phyloP scores from a whole-genome alignment of 2,797 vertebrate species.

The Esox masquinongy region DNA sequence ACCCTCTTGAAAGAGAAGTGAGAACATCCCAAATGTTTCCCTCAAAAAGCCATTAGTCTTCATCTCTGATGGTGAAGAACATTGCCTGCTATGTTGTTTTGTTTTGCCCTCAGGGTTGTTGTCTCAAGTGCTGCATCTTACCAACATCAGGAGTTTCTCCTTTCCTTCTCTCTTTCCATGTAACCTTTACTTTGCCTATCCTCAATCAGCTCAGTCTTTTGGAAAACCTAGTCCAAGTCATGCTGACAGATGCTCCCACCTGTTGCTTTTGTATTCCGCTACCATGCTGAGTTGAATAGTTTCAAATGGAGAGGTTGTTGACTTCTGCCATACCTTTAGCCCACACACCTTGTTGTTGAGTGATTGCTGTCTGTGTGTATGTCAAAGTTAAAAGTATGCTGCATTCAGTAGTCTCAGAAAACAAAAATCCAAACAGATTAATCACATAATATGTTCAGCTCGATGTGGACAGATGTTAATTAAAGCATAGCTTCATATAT shows the following conservation, averaged over 20 bases:
- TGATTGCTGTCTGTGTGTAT: not conserved
- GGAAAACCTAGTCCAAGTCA: not conserved
- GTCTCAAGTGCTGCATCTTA: not conserved
- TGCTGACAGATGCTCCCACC: not conserved
- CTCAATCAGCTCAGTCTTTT: not conserved
- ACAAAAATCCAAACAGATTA: not conserved
- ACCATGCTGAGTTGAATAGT: not conserved
- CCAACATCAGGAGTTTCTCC: not conserved
- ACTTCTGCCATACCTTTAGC: too few species aligned
- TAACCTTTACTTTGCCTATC: not conserved
- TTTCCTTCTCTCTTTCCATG: not conserved
- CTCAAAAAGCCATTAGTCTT: not conserved
- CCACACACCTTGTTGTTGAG: not conserved
- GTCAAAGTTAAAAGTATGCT: not conserved
- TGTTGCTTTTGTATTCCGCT: not conserved
- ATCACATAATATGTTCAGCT: not conserved
- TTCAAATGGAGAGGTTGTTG: not conserved
- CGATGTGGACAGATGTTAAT: not conserved
- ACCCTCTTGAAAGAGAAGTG: too few species aligned
- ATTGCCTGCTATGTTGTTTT: not conserved
- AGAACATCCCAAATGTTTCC: not conserved
- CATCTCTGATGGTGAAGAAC: not conserved
- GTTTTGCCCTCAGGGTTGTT: conserved; percentile 5
- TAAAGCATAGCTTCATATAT: not conserved
- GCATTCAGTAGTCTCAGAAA: not conserved